Evolutionary conservation across 2,797 vertebrate genomes (phyloP).

Genomic region (Taenioides sp.): DNA sequence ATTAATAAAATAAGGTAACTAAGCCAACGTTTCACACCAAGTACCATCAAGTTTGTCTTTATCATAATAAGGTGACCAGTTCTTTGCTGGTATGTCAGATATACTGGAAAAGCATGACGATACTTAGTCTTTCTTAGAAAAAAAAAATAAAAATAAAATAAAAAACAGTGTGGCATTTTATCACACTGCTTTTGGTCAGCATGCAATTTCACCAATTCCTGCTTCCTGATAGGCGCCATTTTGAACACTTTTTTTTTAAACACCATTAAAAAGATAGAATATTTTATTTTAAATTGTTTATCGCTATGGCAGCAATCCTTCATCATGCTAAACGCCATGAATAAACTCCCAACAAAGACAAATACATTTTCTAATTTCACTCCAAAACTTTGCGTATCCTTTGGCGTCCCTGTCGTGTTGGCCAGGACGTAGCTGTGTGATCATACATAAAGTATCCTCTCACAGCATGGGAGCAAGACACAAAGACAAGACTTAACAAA

Average conservation of each 20-base stretch:
- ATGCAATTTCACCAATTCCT: too few species aligned
- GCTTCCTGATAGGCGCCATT: neutral
- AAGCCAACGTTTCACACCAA: too few species aligned
- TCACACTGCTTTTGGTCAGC: too few species aligned
- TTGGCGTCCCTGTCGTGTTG: constrained; percentile 25
- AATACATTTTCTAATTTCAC: neutral
- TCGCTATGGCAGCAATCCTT: neutral
- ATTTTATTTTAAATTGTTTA: neutral
- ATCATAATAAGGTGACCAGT: too few species aligned
- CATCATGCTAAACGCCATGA: neutral
- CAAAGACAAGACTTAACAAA: constrained; percentile 66
- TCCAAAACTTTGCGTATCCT: constrained; percentile 22
- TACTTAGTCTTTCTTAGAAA: too few species aligned
- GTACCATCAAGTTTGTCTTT: too few species aligned
- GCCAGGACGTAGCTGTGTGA: constrained; percentile 42
- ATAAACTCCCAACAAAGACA: neutral
- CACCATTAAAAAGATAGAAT: neutral
- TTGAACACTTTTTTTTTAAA: too few species aligned
- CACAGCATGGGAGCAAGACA: constrained; percentile 56
- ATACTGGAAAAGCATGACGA: too few species aligned
- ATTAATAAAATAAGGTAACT: too few species aligned
- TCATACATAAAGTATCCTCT: constrained; percentile 52
- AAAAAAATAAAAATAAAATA: too few species aligned
- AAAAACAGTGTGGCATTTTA: too few species aligned
- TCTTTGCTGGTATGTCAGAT: too few species aligned